Percentiles rank a stretch among this genome's conserved stretches.
Evolutionary conservation across 2,797 vertebrate genomes (phyloP).

Genomic region (Notoglanidium macrostoma): DNA sequence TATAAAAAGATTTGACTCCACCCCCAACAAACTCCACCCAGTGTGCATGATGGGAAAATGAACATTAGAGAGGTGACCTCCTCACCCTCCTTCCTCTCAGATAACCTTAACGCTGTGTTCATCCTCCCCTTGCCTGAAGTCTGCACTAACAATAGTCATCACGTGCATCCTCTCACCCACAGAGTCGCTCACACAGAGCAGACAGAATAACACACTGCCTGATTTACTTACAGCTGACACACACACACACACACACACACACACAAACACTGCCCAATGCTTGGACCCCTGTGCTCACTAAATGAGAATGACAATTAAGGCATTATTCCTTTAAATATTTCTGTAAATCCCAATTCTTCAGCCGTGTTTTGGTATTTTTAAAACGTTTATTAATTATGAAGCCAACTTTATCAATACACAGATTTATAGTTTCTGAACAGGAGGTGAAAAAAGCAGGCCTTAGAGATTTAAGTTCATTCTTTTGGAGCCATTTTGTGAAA

Average conservation of each 20-base stretch:
- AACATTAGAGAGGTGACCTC: conserved; percentile 31
- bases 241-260: not conserved
- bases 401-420: not conserved
- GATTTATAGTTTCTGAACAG: not conserved
- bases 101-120: conserved; percentile 34
- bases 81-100: conserved; percentile 29
- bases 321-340: not conserved
- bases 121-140: conserved; percentile 21
- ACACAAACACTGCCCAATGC: not conserved
- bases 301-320: not conserved
- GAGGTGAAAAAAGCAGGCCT: not conserved
- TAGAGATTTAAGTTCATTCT: not conserved
- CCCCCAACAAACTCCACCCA: not conserved
- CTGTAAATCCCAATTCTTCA: not conserved
- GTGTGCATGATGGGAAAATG: conserved; percentile 11
- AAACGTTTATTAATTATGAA: not conserved
- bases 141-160: conserved; percentile 46
- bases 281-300: not conserved
- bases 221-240: conserved; percentile 8
- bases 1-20: not conserved
- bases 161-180: conserved; percentile 44
- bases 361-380: not conserved
- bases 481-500: not conserved
- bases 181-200: conserved; percentile 22
- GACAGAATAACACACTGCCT: conserved; percentile 1